phyloP scores from a whole-genome alignment of 2,888 invertebrate genomes.

The Eumerus sabulonum region DNA sequence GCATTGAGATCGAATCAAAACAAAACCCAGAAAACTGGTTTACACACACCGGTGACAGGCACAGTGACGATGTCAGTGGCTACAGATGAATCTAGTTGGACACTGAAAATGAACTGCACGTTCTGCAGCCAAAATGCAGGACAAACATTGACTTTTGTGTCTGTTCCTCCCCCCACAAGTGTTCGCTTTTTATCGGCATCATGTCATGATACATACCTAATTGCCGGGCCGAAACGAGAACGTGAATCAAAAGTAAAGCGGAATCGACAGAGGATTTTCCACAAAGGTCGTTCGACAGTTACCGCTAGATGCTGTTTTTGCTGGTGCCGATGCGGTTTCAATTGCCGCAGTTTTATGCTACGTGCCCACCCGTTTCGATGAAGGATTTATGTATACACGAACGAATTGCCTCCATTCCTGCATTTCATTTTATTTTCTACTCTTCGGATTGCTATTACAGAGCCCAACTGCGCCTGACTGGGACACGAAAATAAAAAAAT shows the following conservation, averaged over 20 bases:
- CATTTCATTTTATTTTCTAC: no score
- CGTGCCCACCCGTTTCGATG: not conserved
- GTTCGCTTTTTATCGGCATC: conserved; percentile 34
- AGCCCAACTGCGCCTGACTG: conserved; percentile 41
- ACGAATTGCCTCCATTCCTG: conserved; percentile 3
- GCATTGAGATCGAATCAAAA: conserved; percentile 48
- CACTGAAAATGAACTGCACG: conserved; percentile 47
- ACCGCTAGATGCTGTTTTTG: not conserved
- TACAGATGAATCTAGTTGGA: conserved; percentile 21
- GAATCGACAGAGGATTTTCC: conserved; percentile 16
- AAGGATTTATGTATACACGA: conserved; percentile 49
- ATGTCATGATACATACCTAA: conserved; percentile 46
- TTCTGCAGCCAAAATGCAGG: conserved; percentile 17
- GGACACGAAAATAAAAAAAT: conserved; percentile 1
- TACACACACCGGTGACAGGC: conserved; percentile 17
- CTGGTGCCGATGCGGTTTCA: conserved; percentile 23
- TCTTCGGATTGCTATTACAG: conserved; percentile 40
- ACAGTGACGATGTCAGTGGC: not conserved
- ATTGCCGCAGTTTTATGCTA: conserved; percentile 30
- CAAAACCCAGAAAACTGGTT: conserved; percentile 54
- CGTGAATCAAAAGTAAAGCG: conserved; percentile 28
- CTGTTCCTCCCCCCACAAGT: not conserved
- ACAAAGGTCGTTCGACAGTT: conserved; percentile 49
- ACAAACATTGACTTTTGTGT: not conserved
- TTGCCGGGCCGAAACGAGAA: conserved; percentile 24